Base-by-base conservation (phyloP, 1,140 invertebrate genomes). In the Diabrotica virgifera region DNA sequence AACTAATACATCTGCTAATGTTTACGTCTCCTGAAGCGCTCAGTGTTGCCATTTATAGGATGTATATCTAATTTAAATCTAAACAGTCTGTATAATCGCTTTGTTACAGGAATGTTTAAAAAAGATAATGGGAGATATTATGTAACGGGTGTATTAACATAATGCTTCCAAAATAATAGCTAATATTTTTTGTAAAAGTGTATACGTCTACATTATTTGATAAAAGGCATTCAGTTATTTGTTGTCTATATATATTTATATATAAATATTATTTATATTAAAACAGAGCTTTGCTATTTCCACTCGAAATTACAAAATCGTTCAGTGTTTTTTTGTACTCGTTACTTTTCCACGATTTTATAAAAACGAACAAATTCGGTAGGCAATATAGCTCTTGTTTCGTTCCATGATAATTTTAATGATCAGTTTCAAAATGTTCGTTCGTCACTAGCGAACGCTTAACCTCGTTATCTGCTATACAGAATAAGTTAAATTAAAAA, bases 201-300 rank as follows among this genome's bases (percentile, higher is more conserved):
- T 74, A 77, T 78, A 78, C 74, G 70, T 74, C 76, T 77, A 77
- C 76, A 73, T 71, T 77, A 76, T 76, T 76, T 76, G 70, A 70
- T 72, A 77, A 77, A 75, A 77, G 76, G 76, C 76, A 77, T 75
- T 77, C 75, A 74, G 72, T 77, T 77, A 74, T 77, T 77, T 77
- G 74, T 76, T 76, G 70, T 74, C 67, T 73, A 65, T 74, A 70
- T 72, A 69, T 70, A 65, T 63, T 69, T 70, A 67, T 71, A 68
- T 75, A 75, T 74, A 76, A n/a, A 76, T 75, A 76, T 76, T 76
- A 75, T 75, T 72, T 73, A 67, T 72, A 72, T 70, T 70, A 65
- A 67, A 70, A 69, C 66, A 67, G 68, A 71, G 69, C 53, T 63
- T 59, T 61, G 59, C 58, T 56, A 66, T 62, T 57, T 55, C 56